phyloP scores from a whole-genome alignment of 2,888 invertebrate species.

The Acrobasis repandana region DNA sequence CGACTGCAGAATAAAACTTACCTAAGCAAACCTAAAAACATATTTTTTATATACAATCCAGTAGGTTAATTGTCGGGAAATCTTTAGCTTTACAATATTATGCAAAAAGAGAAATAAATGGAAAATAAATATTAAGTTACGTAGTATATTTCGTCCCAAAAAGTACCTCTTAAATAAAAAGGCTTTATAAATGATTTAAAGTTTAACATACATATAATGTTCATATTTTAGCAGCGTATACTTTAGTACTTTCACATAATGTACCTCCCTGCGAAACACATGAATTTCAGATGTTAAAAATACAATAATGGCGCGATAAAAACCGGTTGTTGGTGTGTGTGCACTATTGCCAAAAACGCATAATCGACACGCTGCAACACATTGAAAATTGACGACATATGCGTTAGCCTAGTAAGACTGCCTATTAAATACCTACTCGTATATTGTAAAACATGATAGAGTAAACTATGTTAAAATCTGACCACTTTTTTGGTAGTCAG shows the following conservation, averaged over 20 bases:
- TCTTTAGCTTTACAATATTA: too few species aligned
- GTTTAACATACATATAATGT: neutral
- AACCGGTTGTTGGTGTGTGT: constrained; percentile 37
- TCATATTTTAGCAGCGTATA: neutral
- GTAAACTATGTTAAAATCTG: too few species aligned
- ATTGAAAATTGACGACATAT: constrained; percentile 64
- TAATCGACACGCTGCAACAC: constrained; percentile 51
- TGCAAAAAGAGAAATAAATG: too few species aligned
- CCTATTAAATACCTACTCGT: too few species aligned
- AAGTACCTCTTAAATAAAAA: neutral
- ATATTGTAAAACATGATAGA: too few species aligned
- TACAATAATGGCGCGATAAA: constrained; percentile 22
- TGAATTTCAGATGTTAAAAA: constrained; percentile 14
- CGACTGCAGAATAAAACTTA: too few species aligned
- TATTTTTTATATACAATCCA: too few species aligned
- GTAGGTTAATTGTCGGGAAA: too few species aligned
- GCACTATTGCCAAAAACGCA: constrained; percentile 71
- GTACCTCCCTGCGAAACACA: constrained; percentile 2
- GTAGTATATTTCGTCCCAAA: neutral
- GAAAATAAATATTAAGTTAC: too few species aligned
- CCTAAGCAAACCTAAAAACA: too few species aligned
- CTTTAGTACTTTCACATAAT: neutral
- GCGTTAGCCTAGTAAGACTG: constrained; percentile 39
- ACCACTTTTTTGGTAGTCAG: too few species aligned
- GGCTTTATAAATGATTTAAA: neutral